These are phyloP conservation scores for Clamator glandarius DNA, from an alignment of 2,797 vertebrate genomes.

Conservation along the genomic window DNA sequence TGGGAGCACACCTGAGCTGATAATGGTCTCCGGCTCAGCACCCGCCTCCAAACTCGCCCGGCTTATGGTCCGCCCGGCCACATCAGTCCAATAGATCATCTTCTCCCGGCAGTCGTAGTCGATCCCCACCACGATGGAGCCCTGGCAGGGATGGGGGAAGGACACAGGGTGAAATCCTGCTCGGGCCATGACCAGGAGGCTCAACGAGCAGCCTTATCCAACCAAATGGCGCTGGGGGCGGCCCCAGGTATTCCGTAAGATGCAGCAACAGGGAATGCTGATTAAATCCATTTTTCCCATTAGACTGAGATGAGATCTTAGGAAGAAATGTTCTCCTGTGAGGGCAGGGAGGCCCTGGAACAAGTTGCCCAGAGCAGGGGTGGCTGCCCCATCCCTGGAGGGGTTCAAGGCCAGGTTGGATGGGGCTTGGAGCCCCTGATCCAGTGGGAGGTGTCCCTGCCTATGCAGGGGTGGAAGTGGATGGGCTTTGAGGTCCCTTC, in stretches of 20 bases:
- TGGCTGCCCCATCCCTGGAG: too few species aligned
- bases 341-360: too few species aligned
- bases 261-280: rapidly evolving
- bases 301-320: too few species aligned
- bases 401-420: too few species aligned
- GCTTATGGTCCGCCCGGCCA: conserved; percentile 90
- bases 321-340: too few species aligned
- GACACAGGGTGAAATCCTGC: background rate
- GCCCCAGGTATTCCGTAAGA: rapidly evolving
- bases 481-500: too few species aligned
- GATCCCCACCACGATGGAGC: conserved; percentile 94
- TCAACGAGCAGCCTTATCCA: background rate
- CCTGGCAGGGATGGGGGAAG: conserved; percentile 75
- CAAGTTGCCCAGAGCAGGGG: too few species aligned
- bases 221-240: rapidly evolving
- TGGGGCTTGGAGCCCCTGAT: too few species aligned
- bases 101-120: conserved; percentile 92
- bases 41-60: conserved; percentile 84
- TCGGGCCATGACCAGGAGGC: background rate
- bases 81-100: conserved; percentile 94
- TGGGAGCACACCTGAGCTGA: conserved; percentile 83
- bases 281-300: background rate
- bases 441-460: too few species aligned
- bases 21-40: conserved; percentile 88
- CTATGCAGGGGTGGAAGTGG: too few species aligned